Conservation (phyloP, 2,113 vertebrate species). For the Sinocyclocheilus rhinocerous region DNA sequence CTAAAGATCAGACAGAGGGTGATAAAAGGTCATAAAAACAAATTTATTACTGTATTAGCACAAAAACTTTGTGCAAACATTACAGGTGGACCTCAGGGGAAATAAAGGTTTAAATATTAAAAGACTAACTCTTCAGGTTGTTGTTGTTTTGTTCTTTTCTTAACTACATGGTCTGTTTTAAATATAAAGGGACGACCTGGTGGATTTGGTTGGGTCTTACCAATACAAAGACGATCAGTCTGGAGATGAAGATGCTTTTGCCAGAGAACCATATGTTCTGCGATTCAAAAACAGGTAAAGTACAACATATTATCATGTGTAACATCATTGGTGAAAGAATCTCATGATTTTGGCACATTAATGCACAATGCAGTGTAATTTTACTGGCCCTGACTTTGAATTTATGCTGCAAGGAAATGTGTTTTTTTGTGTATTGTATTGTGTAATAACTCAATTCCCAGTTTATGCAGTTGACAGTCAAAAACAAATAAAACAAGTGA, state of each 20-base stretch:
- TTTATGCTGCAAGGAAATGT: background rate
- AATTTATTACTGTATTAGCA: background rate
- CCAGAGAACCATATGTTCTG: conserved; percentile 77
- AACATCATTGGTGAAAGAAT: background rate
- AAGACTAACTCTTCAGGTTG: no score
- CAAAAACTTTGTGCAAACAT: background rate
- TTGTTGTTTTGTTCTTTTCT: background rate
- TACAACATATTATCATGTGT: background rate
- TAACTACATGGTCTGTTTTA: conserved; percentile 37
- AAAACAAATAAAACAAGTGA: background rate
- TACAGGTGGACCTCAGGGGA: background rate
- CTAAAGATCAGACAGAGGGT: background rate
- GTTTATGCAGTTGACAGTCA: background rate
- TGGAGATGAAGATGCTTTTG: conserved; percentile 70
- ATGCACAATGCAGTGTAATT: background rate
- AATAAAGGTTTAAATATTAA: no score
- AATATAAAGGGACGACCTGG: conserved; percentile 68
- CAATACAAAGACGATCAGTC: conserved; percentile 72
- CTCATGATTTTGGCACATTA: background rate
- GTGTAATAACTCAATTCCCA: background rate
- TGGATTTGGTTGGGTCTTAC: conserved; percentile 67
- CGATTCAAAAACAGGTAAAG: conserved; percentile 71
- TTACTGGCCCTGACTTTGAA: background rate
- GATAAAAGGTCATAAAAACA: background rate
- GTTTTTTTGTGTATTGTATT: background rate